A percentile compares a stretch with the other conserved stretches of the same genome.
These are phyloP conservation scores for Clanis bilineata DNA, from an alignment of 2,888 invertebrate genomes.

Conservation along the genomic window DNA sequence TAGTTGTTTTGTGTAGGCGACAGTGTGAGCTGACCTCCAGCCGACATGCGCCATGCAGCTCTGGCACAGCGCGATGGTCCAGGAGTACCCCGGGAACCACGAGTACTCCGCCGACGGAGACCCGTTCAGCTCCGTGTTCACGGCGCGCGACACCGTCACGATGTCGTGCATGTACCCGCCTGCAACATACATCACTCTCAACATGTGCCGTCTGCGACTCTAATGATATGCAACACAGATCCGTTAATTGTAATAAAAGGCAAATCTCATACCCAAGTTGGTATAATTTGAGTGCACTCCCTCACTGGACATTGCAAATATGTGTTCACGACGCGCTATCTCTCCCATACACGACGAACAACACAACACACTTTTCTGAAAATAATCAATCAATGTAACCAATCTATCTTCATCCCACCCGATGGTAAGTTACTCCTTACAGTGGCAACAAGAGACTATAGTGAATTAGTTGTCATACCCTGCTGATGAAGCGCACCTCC, in stretches of 20 bases:
- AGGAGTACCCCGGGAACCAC: slow-evolving; percentile 78
- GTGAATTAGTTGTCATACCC: slow-evolving; percentile 35
- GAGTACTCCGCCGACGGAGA: slow-evolving; percentile 61
- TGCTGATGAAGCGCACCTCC: slow-evolving; percentile 53
- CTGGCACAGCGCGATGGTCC: slow-evolving; percentile 62
- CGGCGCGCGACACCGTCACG: slow-evolving; percentile 58
- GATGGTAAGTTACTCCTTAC: no score
- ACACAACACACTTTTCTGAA: slow-evolving; percentile 55
- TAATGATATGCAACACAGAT: no score
- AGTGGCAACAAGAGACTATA: background rate
- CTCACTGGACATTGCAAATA: slow-evolving; percentile 71
- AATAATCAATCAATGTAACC: slow-evolving; percentile 9
- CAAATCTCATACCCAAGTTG: slow-evolving; percentile 47
- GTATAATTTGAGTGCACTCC: slow-evolving; percentile 72
- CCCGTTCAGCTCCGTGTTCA: slow-evolving; percentile 47
- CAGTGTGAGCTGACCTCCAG: slow-evolving; percentile 45
- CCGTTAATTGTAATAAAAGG: no score
- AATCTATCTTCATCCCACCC: background rate
- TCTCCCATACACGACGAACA: slow-evolving; percentile 54
- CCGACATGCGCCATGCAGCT: slow-evolving; percentile 63
- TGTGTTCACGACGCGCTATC: slow-evolving; percentile 57
- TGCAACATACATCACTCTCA: slow-evolving; percentile 29
- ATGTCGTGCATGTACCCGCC: slow-evolving; percentile 76
- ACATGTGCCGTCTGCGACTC: no score
- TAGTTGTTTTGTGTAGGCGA: no score